Conservation (phyloP, 2,113 vertebrate genomes). For the Chionomys nivalis region DNA sequence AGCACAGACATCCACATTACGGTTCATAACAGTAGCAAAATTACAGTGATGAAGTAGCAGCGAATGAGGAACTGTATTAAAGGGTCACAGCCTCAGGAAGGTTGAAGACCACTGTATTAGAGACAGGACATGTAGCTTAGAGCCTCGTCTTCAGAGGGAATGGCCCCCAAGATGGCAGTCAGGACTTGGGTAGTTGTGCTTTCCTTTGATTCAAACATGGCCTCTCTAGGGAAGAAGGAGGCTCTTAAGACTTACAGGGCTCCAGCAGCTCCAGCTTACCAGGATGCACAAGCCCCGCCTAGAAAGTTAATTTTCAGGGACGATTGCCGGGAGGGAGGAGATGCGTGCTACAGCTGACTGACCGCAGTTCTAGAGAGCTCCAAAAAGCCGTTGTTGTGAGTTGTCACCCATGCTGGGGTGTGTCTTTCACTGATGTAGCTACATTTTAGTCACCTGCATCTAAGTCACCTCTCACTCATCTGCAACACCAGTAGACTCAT, state of each 20-base stretch:
- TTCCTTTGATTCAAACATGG: neutral
- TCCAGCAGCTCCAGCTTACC: neutral
- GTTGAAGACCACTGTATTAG: neutral
- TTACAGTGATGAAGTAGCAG: neutral
- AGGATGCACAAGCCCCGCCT: neutral
- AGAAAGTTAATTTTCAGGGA: neutral
- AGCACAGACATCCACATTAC: neutral
- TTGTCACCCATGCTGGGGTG: neutral
- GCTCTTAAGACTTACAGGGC: neutral
- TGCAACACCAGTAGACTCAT: no score
- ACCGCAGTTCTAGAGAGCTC: neutral
- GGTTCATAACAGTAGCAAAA: neutral
- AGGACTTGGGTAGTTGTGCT: neutral
- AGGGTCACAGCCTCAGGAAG: neutral
- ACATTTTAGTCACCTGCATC: neutral
- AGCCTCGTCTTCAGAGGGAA: neutral
- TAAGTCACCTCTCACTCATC: neutral
- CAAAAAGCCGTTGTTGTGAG: neutral
- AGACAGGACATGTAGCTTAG: neutral
- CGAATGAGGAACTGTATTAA: neutral
- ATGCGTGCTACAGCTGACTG: neutral
- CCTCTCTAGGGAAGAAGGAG: neutral
- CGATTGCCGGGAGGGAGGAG: neutral
- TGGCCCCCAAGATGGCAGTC: rapidly evolving
- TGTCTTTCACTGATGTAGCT: neutral